Evolutionary conservation across 2,888 invertebrate species (phyloP), one percentile per base, ranked within the genome.

Genomic region (Deladenus siricidicola): DNA sequence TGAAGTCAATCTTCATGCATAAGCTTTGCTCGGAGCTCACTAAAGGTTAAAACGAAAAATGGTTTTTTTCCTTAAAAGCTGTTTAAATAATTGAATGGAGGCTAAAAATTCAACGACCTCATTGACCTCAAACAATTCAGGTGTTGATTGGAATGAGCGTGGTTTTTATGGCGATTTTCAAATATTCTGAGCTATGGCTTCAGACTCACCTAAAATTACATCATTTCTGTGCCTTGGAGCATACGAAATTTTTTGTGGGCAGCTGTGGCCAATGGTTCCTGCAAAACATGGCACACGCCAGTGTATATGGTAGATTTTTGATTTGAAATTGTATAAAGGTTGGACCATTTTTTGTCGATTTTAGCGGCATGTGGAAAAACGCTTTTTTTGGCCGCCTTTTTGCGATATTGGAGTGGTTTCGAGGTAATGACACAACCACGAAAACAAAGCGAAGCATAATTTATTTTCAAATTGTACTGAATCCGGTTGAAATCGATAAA

Each of bases 161-260:
- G 52, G 47, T 76, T 6, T 76, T 74, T 64, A 76, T 76, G 76
- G 60, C 68, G 21, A 67, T 65, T 55, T 68, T 68, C 61, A 67
- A 72, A 43, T 76, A 73, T 62, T 73, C 72, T 39, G 73, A 76
- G 30, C 65, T 76, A 2, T 76, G 73, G 74, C 60, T 75, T 10
- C 52, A 60, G 3, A 45, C 53, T 26, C 65, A 66, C 48, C 34
- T 70, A 17, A 65, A 71, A 23, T 43, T 67, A 4, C 17, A 59
- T 56, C 24, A 55, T 54, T 29, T 67, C 50, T 51, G 47, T 64
- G 52, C 58, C 17, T 48, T 68, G 24, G 70, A 70, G 48, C 70
- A 70, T 34, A 50, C 68, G 24, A 70, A 72, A 49, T 70, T 54
- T 56, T 72, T 70, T 48, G 8, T 63, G 47, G 70, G 65, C 17